These are phyloP conservation scores for Bombus pascuorum DNA, from an alignment of 1,140 invertebrate genomes.

Conservation along the genomic window DNA sequence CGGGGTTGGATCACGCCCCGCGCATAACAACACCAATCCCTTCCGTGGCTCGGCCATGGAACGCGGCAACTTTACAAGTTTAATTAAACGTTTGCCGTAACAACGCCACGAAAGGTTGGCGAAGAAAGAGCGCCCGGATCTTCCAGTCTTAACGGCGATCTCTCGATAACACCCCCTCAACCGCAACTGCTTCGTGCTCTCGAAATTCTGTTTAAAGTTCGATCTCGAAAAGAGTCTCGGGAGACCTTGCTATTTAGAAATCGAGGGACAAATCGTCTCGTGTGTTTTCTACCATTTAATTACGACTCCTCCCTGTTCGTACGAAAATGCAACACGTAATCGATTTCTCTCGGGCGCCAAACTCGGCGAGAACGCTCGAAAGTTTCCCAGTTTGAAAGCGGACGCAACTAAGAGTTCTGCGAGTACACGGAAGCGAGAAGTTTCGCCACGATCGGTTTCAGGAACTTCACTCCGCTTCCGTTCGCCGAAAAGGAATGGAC, in stretches of 20 bases:
- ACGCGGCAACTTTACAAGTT: conserved; percentile 68
- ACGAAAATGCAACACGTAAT: conserved; percentile 42
- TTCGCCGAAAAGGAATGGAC: conserved; percentile 65
- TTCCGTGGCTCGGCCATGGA: conserved; percentile 16
- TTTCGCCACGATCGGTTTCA: conserved; percentile 53
- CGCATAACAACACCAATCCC: conserved; percentile 78
- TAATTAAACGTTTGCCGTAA: conserved; percentile 79
- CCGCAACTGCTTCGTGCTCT: not conserved
- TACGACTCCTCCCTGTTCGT: no score
- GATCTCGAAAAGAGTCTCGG: not conserved
- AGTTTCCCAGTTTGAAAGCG: conserved; percentile 35
- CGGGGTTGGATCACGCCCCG: conserved; percentile 68
- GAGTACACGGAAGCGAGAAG: conserved; percentile 38
- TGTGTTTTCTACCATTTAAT: not conserved
- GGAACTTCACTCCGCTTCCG: conserved; percentile 48
- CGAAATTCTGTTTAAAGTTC: not conserved
- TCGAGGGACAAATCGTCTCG: not conserved
- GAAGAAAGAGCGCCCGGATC: conserved; percentile 53
- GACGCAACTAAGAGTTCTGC: not conserved
- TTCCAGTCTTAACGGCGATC: conserved; percentile 46
- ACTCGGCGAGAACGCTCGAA: conserved; percentile 4
- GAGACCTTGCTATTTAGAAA: not conserved
- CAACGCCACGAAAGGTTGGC: conserved; percentile 40
- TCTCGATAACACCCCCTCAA: conserved; percentile 28
- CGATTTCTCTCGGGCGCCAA: conserved; percentile 2